Base-by-base conservation (phyloP, 2,113 vertebrate genomes). In the Euleptes europaea region DNA sequence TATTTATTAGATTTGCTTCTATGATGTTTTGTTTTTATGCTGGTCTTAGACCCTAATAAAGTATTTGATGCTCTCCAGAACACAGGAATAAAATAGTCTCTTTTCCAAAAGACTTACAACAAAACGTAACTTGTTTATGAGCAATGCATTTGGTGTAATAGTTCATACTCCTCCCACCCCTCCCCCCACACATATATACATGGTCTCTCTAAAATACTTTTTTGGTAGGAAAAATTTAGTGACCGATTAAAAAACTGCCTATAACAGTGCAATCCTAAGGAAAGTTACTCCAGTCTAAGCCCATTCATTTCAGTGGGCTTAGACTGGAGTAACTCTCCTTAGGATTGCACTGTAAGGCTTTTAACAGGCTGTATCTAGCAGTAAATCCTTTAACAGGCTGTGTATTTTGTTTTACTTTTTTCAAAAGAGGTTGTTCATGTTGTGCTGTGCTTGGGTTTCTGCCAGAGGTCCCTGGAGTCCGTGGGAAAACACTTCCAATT, bases 201-300 rank as follows among this genome's bases (percentile, higher is more conserved):
- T 26, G 23, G 60, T 28, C 60, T 63, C 10, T 33, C 44, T 51
- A 13, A 80, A 77, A n/a, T 40, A 13, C 21, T 51, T 35, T 19
- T 77, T 84, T 77, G 54, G 40, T 33, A 67, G n/a, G 63, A 77
- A 35, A 69, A 26, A 77, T 84, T 84, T 77, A 69, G 67, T 84
- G 35, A 51, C 66, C 33, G 42, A 54, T 60, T 7, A 54, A 78
- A 70, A 49, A 49, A 49, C 5, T 11, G 4, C 44, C 44, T 13
- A 70, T 12, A 60, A 60, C 51, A 42, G 35, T n/a, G n/a, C n/a
- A n/a, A n/a, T n/a, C n/a, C n/a, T n/a, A n/a, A n/a, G n/a, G n/a
- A n/a, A n/a, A n/a, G n/a, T n/a, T n/a, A n/a, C n/a, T n/a, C n/a
- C n/a, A n/a, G n/a, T n/a, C n/a, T n/a, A n/a, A n/a, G n/a, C n/a